These are phyloP conservation scores for Triops longicaudatus DNA, from an alignment of 1,140 invertebrate species.

Conservation along the genomic window DNA sequence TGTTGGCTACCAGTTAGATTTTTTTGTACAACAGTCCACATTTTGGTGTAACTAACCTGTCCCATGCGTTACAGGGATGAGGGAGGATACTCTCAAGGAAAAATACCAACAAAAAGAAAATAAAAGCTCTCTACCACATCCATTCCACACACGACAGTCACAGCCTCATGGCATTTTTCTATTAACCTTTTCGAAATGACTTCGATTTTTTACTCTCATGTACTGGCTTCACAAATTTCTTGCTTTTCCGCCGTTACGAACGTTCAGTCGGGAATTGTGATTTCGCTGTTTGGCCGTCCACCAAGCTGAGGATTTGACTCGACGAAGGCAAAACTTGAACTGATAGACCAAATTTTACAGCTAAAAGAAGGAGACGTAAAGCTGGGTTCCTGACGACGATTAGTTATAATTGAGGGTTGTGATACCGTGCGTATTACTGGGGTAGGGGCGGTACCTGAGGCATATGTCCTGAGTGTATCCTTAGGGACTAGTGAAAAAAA, in stretches of 20 bases:
- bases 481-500: neutral
- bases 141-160: neutral
- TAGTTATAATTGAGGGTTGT: neutral
- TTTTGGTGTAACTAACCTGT: neutral
- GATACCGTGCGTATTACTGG: neutral
- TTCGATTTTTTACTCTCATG: neutral
- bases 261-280: neutral
- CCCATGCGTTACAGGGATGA: neutral
- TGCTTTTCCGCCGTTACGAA: neutral
- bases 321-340: neutral
- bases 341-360: neutral
- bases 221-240: neutral
- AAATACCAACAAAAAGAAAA: neutral
- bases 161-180: neutral
- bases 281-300: neutral
- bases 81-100: neutral
- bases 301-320: no score
- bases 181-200: neutral
- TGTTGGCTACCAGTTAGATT: constrained; percentile 6
- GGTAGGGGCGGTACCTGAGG: neutral
- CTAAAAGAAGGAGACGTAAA: neutral
- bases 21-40: constrained; percentile 11
- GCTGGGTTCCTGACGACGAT: neutral
- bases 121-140: neutral
- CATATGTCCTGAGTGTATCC: constrained; percentile 14